A percentile compares a stretch with the other conserved stretches of the same genome.
Conservation (phyloP, 2,113 vertebrate species). For the Neomonachus schauinslandi region DNA sequence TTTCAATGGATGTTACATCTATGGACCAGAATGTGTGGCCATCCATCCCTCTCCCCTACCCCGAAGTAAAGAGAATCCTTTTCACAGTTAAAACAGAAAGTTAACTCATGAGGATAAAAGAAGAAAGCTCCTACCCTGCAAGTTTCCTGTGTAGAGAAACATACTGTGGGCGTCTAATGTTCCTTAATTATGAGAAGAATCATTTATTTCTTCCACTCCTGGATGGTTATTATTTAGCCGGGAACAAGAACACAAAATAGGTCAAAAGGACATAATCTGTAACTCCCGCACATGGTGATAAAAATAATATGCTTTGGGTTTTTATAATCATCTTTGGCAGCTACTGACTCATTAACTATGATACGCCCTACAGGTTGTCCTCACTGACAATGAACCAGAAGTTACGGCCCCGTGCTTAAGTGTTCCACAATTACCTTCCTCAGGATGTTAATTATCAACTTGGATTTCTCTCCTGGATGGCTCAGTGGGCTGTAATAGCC, state of each 20-base stretch:
- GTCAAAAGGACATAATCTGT: conserved; percentile 69
- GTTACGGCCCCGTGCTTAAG: conserved; percentile 47
- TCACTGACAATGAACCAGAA: conserved; percentile 72
- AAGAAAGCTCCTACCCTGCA: not conserved
- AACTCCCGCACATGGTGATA: conserved; percentile 36
- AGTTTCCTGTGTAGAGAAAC: conserved; percentile 31
- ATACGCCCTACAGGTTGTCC: conserved; percentile 74
- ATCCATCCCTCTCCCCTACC: not conserved
- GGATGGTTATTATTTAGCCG: conserved; percentile 62
- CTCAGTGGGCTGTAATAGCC: conserved; percentile 71
- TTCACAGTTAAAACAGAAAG: conserved; percentile 50
- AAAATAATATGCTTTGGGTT: conserved; percentile 72
- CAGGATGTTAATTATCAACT: conserved; percentile 77
- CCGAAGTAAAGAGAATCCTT: not conserved
- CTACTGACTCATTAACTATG: conserved; percentile 47
- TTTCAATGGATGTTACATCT: not conserved
- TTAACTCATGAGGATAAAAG: not conserved
- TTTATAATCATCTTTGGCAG: conserved; percentile 73
- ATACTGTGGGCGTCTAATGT: not conserved
- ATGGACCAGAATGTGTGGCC: not conserved
- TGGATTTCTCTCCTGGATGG: conserved; percentile 73
- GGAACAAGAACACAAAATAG: conserved; percentile 61
- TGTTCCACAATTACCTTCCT: conserved; percentile 75
- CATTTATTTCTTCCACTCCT: conserved; percentile 6
- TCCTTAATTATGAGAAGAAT: conserved; percentile 55